Percentiles rank a stretch among this genome's conserved stretches.
These are phyloP conservation scores for Biston stratarius DNA, from an alignment of 2,888 invertebrate species.

Conservation along the genomic window DNA sequence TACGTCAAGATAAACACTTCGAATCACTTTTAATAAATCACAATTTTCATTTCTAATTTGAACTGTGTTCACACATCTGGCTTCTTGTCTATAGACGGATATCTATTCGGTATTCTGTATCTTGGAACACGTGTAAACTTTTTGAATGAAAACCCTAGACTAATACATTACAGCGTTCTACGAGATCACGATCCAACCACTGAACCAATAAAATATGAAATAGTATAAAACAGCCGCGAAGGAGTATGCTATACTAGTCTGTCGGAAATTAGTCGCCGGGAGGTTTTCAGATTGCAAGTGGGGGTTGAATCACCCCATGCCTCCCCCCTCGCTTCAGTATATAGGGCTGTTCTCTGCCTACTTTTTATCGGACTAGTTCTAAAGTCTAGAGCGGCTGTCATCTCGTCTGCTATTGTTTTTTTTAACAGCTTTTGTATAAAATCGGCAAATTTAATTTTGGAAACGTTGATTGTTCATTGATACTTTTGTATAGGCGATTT, in stretches of 20 bases:
- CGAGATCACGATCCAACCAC: slow-evolving; percentile 28
- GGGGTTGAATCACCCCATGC: slow-evolving; percentile 43
- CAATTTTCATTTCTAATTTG: background rate
- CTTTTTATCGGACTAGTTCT: slow-evolving; percentile 19
- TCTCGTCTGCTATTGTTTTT: slow-evolving; percentile 9
- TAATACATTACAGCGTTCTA: slow-evolving; percentile 20
- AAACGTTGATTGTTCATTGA: background rate
- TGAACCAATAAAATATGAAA: slow-evolving; percentile 64
- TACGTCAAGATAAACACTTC: background rate
- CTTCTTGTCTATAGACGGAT: slow-evolving; percentile 8
- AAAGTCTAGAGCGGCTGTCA: slow-evolving; percentile 17
- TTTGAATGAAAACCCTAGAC: slow-evolving; percentile 18
- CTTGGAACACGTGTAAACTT: slow-evolving; percentile 13
- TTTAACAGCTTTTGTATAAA: background rate
- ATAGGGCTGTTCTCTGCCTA: slow-evolving; percentile 24
- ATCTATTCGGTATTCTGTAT: background rate
- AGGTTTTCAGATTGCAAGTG: slow-evolving; percentile 62
- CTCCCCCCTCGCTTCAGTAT: slow-evolving; percentile 30
- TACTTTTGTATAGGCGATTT: background rate
- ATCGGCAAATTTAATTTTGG: background rate
- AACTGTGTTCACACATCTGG: slow-evolving; percentile 14
- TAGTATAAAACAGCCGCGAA: slow-evolving; percentile 62
- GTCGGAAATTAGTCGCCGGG: slow-evolving; percentile 84
- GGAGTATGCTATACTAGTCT: slow-evolving; percentile 64
- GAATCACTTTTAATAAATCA: too few relatives aligned